Base-by-base conservation (phyloP, 2,888 invertebrate species). In the Auanema freiburgensis region DNA sequence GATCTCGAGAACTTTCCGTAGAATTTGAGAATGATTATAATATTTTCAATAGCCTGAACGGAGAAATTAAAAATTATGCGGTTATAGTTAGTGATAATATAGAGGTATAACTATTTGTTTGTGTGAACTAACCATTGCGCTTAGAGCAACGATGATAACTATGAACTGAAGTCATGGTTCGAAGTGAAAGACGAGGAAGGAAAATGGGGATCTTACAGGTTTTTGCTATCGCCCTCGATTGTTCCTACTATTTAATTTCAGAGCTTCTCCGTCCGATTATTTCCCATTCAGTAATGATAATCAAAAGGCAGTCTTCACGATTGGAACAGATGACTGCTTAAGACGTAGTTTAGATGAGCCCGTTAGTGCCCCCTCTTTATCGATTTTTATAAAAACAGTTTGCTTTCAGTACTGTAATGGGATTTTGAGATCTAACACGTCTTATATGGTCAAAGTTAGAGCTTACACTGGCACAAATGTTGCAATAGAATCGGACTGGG, bases 401-500 rank as follows among this genome's bases (percentile, higher is more conserved):
- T 14, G 14, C 6, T 61, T 71, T 52, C 65, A 79, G 77, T 81
- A 74, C 64, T 81, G 81, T 66, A 81, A 81, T 63, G 81, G 81
- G 11, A 72, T 77, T 33, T 68, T 81, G 41, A 71, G 74, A 5
- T 69, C 81, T 12, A 76, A 76, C 52, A 71, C 71, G 12, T 74
- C 80, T 50, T 81, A 81, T 66, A 71, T 66, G 57, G 81, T 79
- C 2, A 79, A 80, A 51, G 67, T 81, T 18, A 72, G 81, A 33
- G 80, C 78, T 53, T 81, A 80, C 66, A 77, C 76, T 18, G 78
- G 76, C 50, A 70, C 74, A 24, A 76, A 77, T 50, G 71, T 81
- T 14, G 81, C 81, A 6, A 76, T 81, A 72, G 81, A 81, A 62
- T 78, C 79, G 1, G 79, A 81, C 55, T 81, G 81, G 81, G 75